Percentiles rank a stretch among this genome's conserved stretches.
Conservation (phyloP, 1,140 invertebrate genomes). For the Homarus americanus region DNA sequence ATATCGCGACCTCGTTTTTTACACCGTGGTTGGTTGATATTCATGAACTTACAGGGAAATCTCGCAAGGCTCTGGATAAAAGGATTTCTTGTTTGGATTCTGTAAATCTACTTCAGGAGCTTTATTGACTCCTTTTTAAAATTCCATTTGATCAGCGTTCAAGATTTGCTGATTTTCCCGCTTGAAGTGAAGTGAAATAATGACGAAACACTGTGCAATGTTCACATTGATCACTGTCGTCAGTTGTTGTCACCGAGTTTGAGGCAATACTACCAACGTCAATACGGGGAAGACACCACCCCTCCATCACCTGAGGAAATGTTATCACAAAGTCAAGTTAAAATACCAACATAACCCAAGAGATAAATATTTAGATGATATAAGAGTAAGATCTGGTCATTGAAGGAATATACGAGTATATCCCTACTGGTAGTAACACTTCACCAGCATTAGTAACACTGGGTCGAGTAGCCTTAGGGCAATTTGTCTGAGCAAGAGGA, state of each 20-base stretch:
- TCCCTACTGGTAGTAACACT: no score
- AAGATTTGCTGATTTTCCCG: neutral
- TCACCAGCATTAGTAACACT: neutral
- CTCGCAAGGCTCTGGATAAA: neutral
- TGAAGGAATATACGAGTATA: no score
- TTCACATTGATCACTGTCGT: neutral
- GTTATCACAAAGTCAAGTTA: no score
- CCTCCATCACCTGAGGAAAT: no score
- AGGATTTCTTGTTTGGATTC: neutral
- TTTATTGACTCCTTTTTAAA: conserved; percentile 32
- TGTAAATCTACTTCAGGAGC: neutral
- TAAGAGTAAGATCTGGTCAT: no score
- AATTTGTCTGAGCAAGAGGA: neutral
- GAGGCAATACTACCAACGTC: neutral
- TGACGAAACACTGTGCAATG: neutral
- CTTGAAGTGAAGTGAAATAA: neutral
- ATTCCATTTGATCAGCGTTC: conserved; percentile 25
- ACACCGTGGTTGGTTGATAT: neutral
- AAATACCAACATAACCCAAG: no score
- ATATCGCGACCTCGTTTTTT: neutral
- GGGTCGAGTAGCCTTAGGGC: neutral
- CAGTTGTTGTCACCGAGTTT: neutral
- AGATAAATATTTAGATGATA: no score
- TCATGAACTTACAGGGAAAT: neutral
- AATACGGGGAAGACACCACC: no score